Conservation (phyloP, 2,113 vertebrate species). For the Morone chrysops region DNA sequence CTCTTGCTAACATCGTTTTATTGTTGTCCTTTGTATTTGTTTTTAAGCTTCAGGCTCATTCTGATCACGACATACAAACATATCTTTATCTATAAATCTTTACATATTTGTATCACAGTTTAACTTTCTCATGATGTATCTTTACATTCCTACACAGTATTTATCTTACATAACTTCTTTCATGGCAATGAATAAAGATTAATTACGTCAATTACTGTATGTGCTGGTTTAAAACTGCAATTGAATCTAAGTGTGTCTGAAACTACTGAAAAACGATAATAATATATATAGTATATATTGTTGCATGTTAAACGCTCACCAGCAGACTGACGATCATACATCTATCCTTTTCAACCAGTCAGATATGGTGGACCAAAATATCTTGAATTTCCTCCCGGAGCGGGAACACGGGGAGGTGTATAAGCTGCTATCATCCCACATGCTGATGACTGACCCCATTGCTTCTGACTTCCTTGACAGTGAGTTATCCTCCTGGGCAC, state of each 20-base stretch:
- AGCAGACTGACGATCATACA: slow-evolving; percentile 52
- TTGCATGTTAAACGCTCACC: background rate
- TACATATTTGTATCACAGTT: no score
- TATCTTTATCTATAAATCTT: background rate
- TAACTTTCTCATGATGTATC: no score
- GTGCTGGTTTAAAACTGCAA: background rate
- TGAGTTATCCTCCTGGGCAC: slow-evolving; percentile 78
- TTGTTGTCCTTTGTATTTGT: background rate
- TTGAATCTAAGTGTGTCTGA: background rate
- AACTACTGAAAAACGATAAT: background rate
- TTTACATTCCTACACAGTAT: no score
- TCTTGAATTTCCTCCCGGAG: slow-evolving; percentile 94
- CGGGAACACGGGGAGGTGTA: slow-evolving; percentile 91
- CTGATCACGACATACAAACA: background rate
- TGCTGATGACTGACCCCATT: slow-evolving; percentile 86
- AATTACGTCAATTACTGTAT: background rate
- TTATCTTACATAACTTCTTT: background rate
- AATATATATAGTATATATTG: background rate
- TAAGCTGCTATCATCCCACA: slow-evolving; percentile 88
- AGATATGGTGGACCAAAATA: slow-evolving; percentile 95
- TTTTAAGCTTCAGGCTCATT: background rate
- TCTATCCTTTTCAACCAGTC: slow-evolving; percentile 88
- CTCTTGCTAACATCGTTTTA: background rate
- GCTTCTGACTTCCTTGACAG: slow-evolving; percentile 87
- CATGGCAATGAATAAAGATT: background rate